Evolutionary conservation across 2,888 invertebrate genomes (phyloP), one percentile per base, ranked within the genome.

Genomic region (Dusona sp.): DNA sequence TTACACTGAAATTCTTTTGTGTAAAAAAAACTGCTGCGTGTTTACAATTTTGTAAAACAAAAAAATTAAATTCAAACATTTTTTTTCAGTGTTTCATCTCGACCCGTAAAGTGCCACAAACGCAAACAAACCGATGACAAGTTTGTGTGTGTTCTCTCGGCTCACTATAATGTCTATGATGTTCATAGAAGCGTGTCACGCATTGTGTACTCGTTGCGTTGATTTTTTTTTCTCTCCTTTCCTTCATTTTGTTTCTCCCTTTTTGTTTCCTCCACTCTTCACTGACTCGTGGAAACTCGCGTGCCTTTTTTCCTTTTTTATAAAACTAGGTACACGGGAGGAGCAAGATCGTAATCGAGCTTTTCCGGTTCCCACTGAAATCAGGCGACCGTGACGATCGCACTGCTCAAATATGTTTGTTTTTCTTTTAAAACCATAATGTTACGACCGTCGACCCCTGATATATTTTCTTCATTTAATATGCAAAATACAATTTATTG

Each of bases 281-380:
- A 33, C 61, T 57, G 29, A 38, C 65, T 72, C 38, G 36, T 38
- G 68, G 64, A 51, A 77, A 70, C 64, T 72, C 84, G 42, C 19
- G 45, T 54, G 16, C 33, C 9, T 54, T 61, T 68, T 19, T 36
- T 51, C 16, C 25, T 29, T 7, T 61, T 61, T 61, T 61, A 16
- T 61, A 61, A 4, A 61, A 61, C 29, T 0, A 29, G 57, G 29
- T 42, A n/a, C 11, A 29, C 16, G 36, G 25, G 25, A 38, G 16
- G 57, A 36, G 78, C 48, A 89, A 90, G 91, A 92, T 92, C 84
- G 89, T 89, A 91, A 92, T 92, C 91, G 88, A 86, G 82, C 88
- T 88, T 91, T 92, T 92, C 92, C 91, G 90, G 91, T 92, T 91
- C 92, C 90, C 92, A 91, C 91, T 90, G 89, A 65, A 88, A 86